A percentile compares a stretch with the other conserved stretches of the same genome.
Conservation (phyloP, 2,113 vertebrate genomes). For the Nyctereutes procyonoides region DNA sequence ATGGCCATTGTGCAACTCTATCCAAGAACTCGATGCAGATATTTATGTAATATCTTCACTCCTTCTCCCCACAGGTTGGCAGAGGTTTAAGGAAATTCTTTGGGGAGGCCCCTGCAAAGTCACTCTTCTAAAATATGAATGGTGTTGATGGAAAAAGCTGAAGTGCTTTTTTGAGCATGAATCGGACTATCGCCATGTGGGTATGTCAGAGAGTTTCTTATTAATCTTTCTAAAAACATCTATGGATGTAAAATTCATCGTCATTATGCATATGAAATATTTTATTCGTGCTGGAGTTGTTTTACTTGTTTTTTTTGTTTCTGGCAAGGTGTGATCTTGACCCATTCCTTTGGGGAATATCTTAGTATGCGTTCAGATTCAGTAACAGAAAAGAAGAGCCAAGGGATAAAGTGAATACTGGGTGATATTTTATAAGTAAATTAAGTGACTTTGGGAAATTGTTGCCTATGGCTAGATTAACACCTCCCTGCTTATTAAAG, state of each 20-base stretch:
- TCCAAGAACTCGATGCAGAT: conserved; percentile 60
- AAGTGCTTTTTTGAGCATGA: not conserved
- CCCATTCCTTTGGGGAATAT: not conserved
- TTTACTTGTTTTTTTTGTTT: not conserved
- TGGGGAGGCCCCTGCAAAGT: conserved; percentile 40
- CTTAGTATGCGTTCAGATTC: not conserved
- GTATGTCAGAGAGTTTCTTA: conserved; percentile 40
- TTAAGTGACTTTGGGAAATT: not conserved
- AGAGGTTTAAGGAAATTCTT: conserved; percentile 66
- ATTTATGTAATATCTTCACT: conserved; percentile 63
- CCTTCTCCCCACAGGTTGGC: conserved; percentile 41
- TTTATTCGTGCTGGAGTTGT: not conserved
- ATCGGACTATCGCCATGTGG: not conserved
- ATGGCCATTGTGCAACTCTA: conserved; percentile 58
- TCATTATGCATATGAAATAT: not conserved
- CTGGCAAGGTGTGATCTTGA: not conserved
- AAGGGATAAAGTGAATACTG: not conserved
- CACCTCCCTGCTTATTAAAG: not conserved
- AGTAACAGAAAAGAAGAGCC: not conserved
- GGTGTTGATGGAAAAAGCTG: conserved; percentile 64
- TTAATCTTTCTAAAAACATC: conserved; percentile 52
- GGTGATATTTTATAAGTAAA: not conserved
- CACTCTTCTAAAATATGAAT: conserved; percentile 48
- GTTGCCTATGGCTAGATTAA: not conserved
- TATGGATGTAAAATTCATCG: not conserved